Percentiles rank a stretch among this genome's conserved stretches.
phyloP scores from a whole-genome alignment of 2,797 vertebrate genomes.

The Tenualosa thibaudeaui region DNA sequence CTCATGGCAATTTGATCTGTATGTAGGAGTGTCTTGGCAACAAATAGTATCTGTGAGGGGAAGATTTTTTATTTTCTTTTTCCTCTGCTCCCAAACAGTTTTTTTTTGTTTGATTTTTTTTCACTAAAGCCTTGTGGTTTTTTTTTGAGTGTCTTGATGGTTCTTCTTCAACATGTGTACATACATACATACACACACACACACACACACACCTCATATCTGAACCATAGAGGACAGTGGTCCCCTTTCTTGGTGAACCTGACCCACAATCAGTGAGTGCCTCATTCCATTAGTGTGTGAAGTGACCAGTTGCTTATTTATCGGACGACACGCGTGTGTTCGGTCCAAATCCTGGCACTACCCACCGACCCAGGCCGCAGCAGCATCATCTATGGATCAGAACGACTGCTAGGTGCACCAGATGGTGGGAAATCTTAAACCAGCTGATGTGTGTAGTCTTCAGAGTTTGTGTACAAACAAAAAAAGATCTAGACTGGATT shows the following conservation, averaged over 20 bases:
- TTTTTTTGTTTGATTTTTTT: not conserved
- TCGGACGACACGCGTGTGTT: not conserved
- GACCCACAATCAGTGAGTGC: not conserved
- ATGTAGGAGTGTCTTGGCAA: not conserved
- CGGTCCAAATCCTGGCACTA: too few species aligned
- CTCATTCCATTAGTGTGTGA: not conserved
- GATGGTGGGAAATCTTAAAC: not conserved
- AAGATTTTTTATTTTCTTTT: not conserved
- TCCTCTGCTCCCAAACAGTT: not conserved
- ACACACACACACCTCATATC: not conserved
- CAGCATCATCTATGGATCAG: not conserved
- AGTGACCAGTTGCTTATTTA: not conserved
- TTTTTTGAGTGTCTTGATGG: not conserved
- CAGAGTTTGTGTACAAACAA: slow-evolving; percentile 46
- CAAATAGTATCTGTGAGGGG: not conserved
- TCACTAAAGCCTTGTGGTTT: not conserved
- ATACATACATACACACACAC: not conserved
- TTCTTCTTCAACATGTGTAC: not conserved
- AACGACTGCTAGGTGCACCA: not conserved
- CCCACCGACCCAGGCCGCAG: too few species aligned
- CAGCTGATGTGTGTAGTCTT: not conserved
- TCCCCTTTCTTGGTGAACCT: not conserved
- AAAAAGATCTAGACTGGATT: slow-evolving; percentile 58
- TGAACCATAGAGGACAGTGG: not conserved
- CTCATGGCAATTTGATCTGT: not conserved